phyloP scores from a whole-genome alignment of 1,140 invertebrate species.

The Trypoxylus dichotomus region DNA sequence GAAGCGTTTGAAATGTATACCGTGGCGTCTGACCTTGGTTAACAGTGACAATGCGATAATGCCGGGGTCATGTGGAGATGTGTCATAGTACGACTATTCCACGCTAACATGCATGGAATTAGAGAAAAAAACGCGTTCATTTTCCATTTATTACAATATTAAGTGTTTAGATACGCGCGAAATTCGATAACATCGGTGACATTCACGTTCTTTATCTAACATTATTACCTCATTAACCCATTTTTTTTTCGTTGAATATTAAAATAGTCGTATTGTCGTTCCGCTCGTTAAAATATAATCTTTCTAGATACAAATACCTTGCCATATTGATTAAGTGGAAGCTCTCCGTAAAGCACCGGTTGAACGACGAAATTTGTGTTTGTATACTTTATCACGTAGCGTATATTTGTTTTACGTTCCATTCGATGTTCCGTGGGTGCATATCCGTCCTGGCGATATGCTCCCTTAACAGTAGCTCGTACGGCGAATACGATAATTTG shows the following conservation, averaged over 20 bases:
- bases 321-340: not conserved
- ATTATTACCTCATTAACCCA: too few species aligned
- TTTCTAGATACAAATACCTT: not conserved
- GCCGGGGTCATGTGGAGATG: not conserved
- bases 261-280: too few species aligned
- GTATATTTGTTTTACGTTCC: not conserved
- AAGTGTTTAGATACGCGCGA: too few species aligned
- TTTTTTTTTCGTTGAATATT: too few species aligned
- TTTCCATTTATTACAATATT: not conserved
- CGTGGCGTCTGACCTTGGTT: not conserved
- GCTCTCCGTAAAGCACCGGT: not conserved
- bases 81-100: not conserved
- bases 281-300: too few species aligned
- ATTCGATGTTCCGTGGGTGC: not conserved
- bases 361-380: constrained; percentile 4
- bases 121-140: not conserved
- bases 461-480: not conserved
- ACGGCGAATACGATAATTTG: constrained; percentile 13
- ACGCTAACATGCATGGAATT: not conserved
- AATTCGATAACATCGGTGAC: too few species aligned
- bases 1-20: not conserved
- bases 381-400: constrained; percentile 18
- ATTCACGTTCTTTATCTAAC: too few species aligned
- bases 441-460: not conserved
- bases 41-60: not conserved